Evolutionary conservation across 2,888 invertebrate genomes (phyloP).

Genomic region (Amphipyra berbera): DNA sequence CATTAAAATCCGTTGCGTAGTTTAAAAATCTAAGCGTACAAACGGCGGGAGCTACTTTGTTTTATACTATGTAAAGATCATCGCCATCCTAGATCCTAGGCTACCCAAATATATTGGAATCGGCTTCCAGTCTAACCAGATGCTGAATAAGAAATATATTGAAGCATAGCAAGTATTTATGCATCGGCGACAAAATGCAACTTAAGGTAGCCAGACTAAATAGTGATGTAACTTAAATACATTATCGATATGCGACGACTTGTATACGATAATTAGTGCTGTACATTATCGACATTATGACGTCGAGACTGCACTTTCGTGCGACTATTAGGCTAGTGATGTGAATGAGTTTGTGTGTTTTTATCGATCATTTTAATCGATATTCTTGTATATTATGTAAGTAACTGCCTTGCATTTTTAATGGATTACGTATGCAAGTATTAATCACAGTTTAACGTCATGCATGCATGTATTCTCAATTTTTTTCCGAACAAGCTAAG

Average conservation of each 20-base stretch:
- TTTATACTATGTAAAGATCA: too few species aligned
- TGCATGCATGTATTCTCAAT: too few species aligned
- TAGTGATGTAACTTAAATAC: constrained; percentile 67
- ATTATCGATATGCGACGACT: constrained; percentile 68
- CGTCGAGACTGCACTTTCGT: constrained; percentile 84
- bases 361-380: constrained; percentile 30
- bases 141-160: background rate
- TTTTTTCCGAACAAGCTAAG: too few species aligned
- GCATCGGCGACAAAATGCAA: constrained; percentile 26
- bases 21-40: too few species aligned
- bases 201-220: constrained; percentile 37
- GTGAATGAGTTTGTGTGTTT: constrained; percentile 34
- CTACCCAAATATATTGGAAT: background rate
- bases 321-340: constrained; percentile 75
- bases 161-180: constrained; percentile 5
- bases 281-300: constrained; percentile 84
- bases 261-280: constrained; percentile 78
- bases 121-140: background rate
- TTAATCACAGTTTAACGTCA: too few species aligned
- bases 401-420: too few species aligned
- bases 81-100: too few species aligned
- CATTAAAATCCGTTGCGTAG: too few species aligned
- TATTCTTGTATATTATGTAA: background rate
- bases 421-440: too few species aligned
- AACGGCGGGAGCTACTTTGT: too few species aligned